These are phyloP conservation scores for Danio kyathit DNA, from an alignment of 2,797 vertebrate genomes.

Conservation along the genomic window DNA sequence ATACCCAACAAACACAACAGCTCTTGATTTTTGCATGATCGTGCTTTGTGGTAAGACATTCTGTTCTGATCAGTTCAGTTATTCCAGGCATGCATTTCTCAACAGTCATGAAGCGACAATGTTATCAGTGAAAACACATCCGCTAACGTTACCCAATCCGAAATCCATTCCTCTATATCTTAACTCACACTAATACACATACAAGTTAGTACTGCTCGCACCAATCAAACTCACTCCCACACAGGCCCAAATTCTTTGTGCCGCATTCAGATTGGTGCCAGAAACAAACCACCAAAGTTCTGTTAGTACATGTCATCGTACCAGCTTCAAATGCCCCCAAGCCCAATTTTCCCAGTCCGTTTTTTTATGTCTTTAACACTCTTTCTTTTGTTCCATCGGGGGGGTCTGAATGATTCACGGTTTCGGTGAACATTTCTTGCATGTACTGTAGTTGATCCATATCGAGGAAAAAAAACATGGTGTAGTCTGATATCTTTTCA, in stretches of 20 bases:
- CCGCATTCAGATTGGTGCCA: constrained; percentile 9
- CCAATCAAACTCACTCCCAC: constrained; percentile 42
- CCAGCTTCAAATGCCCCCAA: constrained; percentile 26
- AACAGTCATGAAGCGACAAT: background rate
- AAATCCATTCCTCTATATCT: constrained; percentile 5
- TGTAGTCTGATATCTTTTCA: background rate
- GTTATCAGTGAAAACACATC: constrained; percentile 16
- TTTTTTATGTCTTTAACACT: constrained; percentile 22
- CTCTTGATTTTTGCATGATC: background rate
- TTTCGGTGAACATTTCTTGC: constrained; percentile 40
- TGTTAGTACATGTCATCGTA: constrained; percentile 44
- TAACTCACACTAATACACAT: constrained; percentile 21
- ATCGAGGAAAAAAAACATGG: constrained; percentile 10
- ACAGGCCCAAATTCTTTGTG: constrained; percentile 12
- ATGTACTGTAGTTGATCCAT: background rate
- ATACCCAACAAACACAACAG: background rate
- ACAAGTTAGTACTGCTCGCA: constrained; percentile 46
- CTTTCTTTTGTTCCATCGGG: constrained; percentile 17
- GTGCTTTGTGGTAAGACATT: background rate
- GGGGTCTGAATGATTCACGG: constrained; percentile 43
- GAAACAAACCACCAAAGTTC: background rate
- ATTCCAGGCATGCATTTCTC: constrained; percentile 7
- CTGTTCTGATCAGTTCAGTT: background rate
- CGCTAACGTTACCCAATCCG: constrained; percentile 8
- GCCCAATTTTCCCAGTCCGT: constrained; percentile 19